Percentiles rank a stretch among this genome's conserved stretches.
phyloP scores from a whole-genome alignment of 2,113 vertebrate species.

The Cyprinodon tularosa region DNA sequence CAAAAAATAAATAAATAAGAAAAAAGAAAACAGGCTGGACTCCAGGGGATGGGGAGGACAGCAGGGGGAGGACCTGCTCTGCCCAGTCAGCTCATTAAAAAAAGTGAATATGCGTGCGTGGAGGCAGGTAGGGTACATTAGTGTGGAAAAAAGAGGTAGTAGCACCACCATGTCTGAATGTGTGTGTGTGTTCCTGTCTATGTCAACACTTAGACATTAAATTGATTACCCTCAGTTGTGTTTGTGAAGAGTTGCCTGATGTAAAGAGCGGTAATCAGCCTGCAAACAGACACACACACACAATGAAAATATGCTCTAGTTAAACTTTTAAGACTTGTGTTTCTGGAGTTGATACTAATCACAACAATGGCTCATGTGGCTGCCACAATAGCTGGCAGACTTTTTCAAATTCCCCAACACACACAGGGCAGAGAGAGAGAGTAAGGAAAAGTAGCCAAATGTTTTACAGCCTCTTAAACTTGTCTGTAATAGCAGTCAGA shows the following conservation, averaged over 20 bases:
- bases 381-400: conserved; percentile 64
- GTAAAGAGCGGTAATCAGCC: conserved; percentile 26
- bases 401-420: conserved; percentile 53
- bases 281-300: background rate
- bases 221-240: conserved; percentile 25
- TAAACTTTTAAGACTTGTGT: conserved; percentile 39
- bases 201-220: conserved; percentile 40
- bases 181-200: conserved; percentile 29
- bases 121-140: conserved; percentile 49
- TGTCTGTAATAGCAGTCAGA: conserved; percentile 79
- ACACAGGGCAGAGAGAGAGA: conserved; percentile 12
- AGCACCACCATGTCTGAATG: conserved; percentile 43
- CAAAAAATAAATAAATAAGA: conserved; percentile 15
- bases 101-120: conserved; percentile 44
- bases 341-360: conserved; percentile 47
- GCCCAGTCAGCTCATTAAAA: conserved; percentile 68
- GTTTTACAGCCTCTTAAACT: conserved; percentile 78
- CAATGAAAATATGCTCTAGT: conserved; percentile 32
- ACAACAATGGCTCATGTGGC: conserved; percentile 44
- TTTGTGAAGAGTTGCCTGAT: conserved; percentile 40
- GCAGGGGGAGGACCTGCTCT: conserved; percentile 51
- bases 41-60: conserved; percentile 50
- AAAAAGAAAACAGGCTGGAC: conserved; percentile 23
- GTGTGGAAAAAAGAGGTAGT: conserved; percentile 55
- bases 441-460: conserved; percentile 72